Evolutionary conservation across 2,888 invertebrate species (phyloP).

Genomic region (Serripes groenlandicus): DNA sequence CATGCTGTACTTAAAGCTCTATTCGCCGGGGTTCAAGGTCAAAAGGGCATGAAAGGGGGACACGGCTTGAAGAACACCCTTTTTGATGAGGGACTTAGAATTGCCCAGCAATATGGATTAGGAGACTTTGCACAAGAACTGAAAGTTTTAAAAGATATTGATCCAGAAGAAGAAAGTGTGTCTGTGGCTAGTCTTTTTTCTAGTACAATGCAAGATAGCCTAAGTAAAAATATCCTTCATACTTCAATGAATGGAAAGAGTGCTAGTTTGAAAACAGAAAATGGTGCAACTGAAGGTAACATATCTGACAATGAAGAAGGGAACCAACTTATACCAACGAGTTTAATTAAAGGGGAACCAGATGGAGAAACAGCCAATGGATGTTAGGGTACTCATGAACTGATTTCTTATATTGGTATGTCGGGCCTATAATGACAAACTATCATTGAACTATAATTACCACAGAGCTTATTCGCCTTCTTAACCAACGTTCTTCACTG

Average conservation of each 20-base stretch:
- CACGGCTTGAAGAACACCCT: conserved; percentile 72
- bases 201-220: background rate
- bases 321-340: background rate
- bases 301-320: conserved; percentile 6
- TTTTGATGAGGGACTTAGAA: conserved; percentile 87
- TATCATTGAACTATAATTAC: too few species aligned
- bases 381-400: background rate
- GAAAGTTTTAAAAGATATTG: conserved; percentile 72
- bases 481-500: too few species aligned
- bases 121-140: conserved; percentile 84
- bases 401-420: too few species aligned
- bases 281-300: background rate
- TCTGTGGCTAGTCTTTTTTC: conserved; percentile 6
- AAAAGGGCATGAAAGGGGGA: background rate
- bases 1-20: conserved; percentile 47
- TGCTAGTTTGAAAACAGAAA: background rate
- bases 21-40: conserved; percentile 27
- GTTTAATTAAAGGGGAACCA: too few species aligned
- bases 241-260: conserved; percentile 9
- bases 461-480: too few species aligned
- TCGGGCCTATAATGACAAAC: too few species aligned
- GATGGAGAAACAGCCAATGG: conserved; percentile 15
- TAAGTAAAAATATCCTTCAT: background rate
- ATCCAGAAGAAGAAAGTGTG: conserved; percentile 31
- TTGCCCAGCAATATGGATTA: conserved; percentile 86